These are phyloP conservation scores for Marcusenius ussheri DNA, from an alignment of 2,113 vertebrate genomes.

Conservation along the genomic window DNA sequence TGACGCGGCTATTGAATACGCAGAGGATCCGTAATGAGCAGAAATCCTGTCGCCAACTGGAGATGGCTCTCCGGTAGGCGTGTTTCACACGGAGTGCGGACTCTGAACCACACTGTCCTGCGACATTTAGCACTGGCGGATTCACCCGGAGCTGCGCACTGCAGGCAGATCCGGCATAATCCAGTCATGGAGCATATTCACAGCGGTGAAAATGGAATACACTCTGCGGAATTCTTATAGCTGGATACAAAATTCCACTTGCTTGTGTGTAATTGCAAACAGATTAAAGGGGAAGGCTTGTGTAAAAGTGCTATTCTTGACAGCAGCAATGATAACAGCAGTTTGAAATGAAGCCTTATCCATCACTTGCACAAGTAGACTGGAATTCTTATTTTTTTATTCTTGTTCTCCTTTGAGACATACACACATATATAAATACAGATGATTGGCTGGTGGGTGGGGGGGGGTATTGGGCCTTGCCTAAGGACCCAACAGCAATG, in stretches of 20 bases:
- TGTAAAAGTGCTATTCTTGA: not conserved
- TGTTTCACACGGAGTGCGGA: not conserved
- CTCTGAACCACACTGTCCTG: not conserved
- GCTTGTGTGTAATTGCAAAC: not conserved
- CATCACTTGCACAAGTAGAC: not conserved
- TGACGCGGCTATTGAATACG: not conserved
- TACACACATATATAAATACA: not conserved
- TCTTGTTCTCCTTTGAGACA: not conserved
- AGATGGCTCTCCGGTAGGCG: not conserved
- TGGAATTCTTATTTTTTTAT: not conserved
- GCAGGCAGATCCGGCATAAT: not conserved
- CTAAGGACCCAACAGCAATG: not conserved
- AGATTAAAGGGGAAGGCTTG: not conserved
- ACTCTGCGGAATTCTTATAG: not conserved
- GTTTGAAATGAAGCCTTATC: not conserved
- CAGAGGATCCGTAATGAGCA: constrained; percentile 5
- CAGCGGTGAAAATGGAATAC: not conserved
- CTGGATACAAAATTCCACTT: not conserved
- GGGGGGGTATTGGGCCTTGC: no score
- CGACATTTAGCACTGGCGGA: not conserved
- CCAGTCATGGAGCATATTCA: not conserved
- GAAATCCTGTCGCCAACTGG: not conserved
- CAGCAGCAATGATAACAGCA: not conserved
- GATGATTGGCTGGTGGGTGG: not conserved
- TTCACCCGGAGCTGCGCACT: not conserved